Conservation (phyloP, 1,140 invertebrate genomes). For the Ctenoplectra terminalis region DNA sequence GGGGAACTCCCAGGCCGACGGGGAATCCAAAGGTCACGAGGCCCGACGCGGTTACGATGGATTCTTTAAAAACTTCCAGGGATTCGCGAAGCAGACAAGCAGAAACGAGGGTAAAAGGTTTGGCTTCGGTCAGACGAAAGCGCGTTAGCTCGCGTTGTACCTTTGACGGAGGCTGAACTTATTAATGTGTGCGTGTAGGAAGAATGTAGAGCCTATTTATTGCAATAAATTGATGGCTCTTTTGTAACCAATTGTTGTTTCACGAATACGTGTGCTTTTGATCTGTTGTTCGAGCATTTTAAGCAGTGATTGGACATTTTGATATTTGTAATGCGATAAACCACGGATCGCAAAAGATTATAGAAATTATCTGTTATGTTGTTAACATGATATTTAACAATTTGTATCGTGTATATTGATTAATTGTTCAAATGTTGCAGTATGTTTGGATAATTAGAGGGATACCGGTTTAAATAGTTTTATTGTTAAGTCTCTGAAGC, state of each 20-base stretch:
- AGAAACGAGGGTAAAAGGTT: conserved; percentile 23
- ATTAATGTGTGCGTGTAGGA: background rate
- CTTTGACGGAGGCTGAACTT: background rate
- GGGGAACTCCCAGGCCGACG: background rate
- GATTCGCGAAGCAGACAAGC: conserved; percentile 58
- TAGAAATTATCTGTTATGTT: too few species aligned
- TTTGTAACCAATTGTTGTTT: background rate
- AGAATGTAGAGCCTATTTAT: background rate
- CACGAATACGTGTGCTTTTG: background rate
- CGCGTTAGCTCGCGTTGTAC: background rate
- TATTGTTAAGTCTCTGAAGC: too few species aligned
- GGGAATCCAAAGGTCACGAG: conserved; percentile 66
- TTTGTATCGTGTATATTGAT: background rate
- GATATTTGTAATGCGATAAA: background rate
- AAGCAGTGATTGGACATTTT: background rate
- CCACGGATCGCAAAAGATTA: too few species aligned
- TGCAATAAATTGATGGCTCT: too few species aligned
- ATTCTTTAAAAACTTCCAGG: conserved; percentile 70
- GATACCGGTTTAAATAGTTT: background rate
- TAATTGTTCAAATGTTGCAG: background rate
- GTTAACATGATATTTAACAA: too few species aligned
- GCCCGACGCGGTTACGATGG: conserved; percentile 66
- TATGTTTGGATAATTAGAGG: background rate
- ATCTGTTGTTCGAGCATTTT: background rate
- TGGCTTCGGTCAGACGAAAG: conserved; percentile 35